Evolutionary conservation across 1,140 invertebrate species (phyloP).

Genomic region (Drosophila pseudoananassae): DNA sequence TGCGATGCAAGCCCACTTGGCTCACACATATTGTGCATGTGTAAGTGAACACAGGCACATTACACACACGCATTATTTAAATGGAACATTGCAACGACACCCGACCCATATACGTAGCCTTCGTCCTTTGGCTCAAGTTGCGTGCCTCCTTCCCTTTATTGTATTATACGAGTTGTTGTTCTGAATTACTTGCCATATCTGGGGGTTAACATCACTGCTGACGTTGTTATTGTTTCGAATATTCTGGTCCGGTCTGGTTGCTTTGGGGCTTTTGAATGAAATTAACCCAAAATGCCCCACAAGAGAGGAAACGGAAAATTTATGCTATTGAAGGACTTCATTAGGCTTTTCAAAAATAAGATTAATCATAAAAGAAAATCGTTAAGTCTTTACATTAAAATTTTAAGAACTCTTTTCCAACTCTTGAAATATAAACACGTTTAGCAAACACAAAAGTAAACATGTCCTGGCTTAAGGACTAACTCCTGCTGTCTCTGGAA

Average conservation of each 20-base stretch:
- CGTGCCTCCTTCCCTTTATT: constrained; percentile 17
- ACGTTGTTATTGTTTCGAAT: constrained; percentile 25
- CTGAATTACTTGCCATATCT: constrained; percentile 39
- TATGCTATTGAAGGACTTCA: background rate
- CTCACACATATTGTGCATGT: background rate
- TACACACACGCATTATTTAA: constrained; percentile 65
- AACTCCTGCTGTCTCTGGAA: too few species aligned
- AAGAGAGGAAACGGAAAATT: constrained; percentile 3
- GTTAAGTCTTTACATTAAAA: too few species aligned
- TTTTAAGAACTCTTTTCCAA: too few species aligned
- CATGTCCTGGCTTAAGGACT: background rate
- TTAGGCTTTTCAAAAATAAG: background rate
- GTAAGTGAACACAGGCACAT: constrained; percentile 16
- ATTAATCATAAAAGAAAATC: background rate
- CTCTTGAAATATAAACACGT: background rate
- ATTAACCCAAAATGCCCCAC: constrained; percentile 12
- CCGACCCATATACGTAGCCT: background rate
- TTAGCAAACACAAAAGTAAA: background rate
- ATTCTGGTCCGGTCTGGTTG: constrained; percentile 12
- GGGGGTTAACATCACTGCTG: constrained; percentile 28
- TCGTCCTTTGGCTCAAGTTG: constrained; percentile 8
- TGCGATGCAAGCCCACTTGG: constrained; percentile 1
- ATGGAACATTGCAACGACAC: constrained; percentile 62
- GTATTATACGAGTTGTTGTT: constrained; percentile 6
- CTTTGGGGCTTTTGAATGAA: constrained; percentile 35